These are phyloP conservation scores for Notolepis coatsorum DNA, from an alignment of 2,797 vertebrate species.

Conservation along the genomic window DNA sequence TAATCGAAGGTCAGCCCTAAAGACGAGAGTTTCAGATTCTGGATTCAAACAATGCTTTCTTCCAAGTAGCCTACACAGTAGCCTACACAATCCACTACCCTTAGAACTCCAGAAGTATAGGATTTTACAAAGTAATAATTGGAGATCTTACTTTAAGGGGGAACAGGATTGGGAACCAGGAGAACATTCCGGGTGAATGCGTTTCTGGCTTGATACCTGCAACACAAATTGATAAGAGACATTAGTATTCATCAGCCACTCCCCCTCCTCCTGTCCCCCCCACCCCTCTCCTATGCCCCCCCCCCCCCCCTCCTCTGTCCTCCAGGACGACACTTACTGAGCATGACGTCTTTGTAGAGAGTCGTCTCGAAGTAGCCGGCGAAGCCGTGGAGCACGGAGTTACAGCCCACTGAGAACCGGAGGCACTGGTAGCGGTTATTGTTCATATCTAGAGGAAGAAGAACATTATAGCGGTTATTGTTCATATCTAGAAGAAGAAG, in stretches of 20 bases:
- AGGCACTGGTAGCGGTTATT: slow-evolving; percentile 92
- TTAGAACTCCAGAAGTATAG: too few species aligned
- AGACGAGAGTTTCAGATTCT: too few species aligned
- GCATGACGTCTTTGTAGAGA: slow-evolving; percentile 90
- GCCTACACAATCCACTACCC: too few species aligned
- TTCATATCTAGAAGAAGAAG: too few species aligned
- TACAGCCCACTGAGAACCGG: slow-evolving; percentile 86
- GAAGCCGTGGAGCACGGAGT: slow-evolving; percentile 92
- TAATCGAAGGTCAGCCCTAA: too few species aligned
- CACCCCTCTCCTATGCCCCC: not conserved
- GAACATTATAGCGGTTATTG: too few species aligned
- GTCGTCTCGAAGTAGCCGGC: slow-evolving; percentile 94
- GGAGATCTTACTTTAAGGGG: slow-evolving; percentile 88
- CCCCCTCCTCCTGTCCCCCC: not conserved
- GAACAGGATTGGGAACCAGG: slow-evolving; percentile 96
- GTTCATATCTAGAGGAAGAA: slow-evolving; percentile 93
- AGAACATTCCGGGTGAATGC: slow-evolving; percentile 96
- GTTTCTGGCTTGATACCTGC: slow-evolving; percentile 93
- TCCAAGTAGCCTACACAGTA: too few species aligned
- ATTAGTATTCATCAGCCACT: too few species aligned
- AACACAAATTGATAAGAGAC: slow-evolving; percentile 10
- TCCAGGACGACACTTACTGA: slow-evolving; percentile 93
- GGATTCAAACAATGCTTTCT: too few species aligned
- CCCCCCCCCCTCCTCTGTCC: not conserved
- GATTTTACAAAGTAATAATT: not conserved